Evolutionary conservation across 2,797 vertebrate genomes (phyloP).

Genomic region (Oryzias sinensis): DNA sequence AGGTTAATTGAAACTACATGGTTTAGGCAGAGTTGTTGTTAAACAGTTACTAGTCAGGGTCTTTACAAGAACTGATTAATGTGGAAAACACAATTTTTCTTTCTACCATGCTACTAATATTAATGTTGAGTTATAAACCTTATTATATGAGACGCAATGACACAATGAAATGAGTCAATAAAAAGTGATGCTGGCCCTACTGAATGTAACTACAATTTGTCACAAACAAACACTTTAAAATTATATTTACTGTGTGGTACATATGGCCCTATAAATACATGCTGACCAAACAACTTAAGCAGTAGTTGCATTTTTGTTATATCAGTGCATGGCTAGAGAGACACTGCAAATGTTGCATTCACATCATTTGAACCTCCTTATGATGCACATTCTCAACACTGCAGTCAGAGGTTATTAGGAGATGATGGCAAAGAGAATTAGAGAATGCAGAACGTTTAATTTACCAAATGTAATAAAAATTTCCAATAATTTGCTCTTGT

Average conservation of each 20-base stretch:
- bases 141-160: conserved; percentile 66
- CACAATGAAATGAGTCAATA: conserved; percentile 54
- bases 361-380: neutral
- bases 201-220: conserved; percentile 41
- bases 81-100: conserved; percentile 68
- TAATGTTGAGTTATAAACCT: conserved; percentile 68
- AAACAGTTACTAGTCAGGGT: conserved; percentile 73
- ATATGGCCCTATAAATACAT: conserved; percentile 18
- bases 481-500: too few species aligned
- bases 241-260: conserved; percentile 26
- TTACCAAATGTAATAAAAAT: too few species aligned
- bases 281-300: conserved; percentile 24
- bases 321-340: conserved; percentile 30
- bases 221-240: conserved; percentile 39
- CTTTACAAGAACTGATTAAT: conserved; percentile 75
- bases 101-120: conserved; percentile 75
- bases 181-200: conserved; percentile 47
- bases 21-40: conserved; percentile 76
- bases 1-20: conserved; percentile 65
- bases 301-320: conserved; percentile 27
- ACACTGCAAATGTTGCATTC: conserved; percentile 48
- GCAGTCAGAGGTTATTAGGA: conserved; percentile 23
- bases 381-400: conserved; percentile 36
- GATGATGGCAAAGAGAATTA: conserved; percentile 11
- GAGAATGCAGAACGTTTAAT: neutral